Base-by-base conservation (phyloP, 2,888 invertebrate genomes). In the Lamellibrachia columna region DNA sequence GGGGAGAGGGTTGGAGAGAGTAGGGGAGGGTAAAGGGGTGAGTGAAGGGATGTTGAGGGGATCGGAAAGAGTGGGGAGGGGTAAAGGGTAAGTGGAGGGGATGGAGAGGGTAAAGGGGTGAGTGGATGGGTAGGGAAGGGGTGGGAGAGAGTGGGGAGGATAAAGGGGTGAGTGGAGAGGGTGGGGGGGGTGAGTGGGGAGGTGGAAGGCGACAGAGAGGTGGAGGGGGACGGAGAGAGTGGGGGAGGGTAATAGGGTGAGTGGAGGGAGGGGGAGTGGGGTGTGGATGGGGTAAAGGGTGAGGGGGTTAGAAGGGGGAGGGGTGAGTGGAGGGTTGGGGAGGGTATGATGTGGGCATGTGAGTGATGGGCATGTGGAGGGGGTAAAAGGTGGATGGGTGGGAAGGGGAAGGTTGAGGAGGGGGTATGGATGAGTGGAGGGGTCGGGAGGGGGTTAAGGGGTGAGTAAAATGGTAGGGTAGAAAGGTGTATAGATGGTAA, bases 181-280 rank as follows among this genome's bases (percentile, higher is more conserved):
- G 55, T 9, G 95, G 98, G 98, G 94, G 97, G 53, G 75, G 22
- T 40, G 40, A 40, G 40, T 40, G 40, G 40, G 40, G 40, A 9
- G 9, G 55, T 3, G 9, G 55, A 9, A 9, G 9, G 9, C 40
- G 40, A 40, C 40, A 40, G 40, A 40, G 40, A 40, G 8, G 9
- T 9, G 1, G 55, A 3, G 55, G 55, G 7, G 55, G 55, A 55
- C 1, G 2, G 0, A 9, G 55, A 55, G 55, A 55, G 55, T 9
- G 95, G 98, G 98, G 94, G 97, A 97, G 95, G 95, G 96, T 90
- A n/a, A 11, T 15, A 7, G 53, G 75, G 22, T 40, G 40, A 40
- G 40, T 40, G 40, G 40, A 40, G 40, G 40, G 40, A 15, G 3
- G 11, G 75, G 75, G n/a, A n/a, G 15, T 15, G 75, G 75, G 75